phyloP scores from a whole-genome alignment of 2,797 vertebrate species.

The Holocentrus rufus region DNA sequence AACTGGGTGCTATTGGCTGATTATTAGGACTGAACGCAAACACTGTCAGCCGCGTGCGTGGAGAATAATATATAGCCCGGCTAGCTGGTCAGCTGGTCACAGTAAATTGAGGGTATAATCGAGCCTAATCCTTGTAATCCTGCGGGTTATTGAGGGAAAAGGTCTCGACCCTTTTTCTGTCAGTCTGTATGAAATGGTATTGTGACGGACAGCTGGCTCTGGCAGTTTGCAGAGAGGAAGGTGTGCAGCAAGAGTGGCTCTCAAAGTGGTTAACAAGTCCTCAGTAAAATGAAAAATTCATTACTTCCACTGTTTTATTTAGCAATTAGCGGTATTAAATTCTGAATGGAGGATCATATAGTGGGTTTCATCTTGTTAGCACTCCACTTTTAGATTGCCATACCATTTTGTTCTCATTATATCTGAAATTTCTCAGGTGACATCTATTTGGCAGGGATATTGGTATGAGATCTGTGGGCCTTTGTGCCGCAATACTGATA shows the following conservation, averaged over 20 bases:
- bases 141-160: background rate
- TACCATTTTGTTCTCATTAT: background rate
- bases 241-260: background rate
- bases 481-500: background rate
- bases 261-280: too few relatives aligned
- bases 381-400: background rate
- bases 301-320: too few relatives aligned
- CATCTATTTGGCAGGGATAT: background rate
- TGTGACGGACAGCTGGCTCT: background rate
- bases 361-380: background rate
- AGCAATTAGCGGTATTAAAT: too few relatives aligned
- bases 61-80: constrained; percentile 7
- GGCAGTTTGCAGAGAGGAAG: background rate
- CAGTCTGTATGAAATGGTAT: background rate
- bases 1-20: constrained; percentile 6
- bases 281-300: too few relatives aligned
- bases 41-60: background rate
- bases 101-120: constrained; percentile 34
- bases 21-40: constrained; percentile 19
- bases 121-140: constrained; percentile 35
- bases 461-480: background rate
- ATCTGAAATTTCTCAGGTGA: background rate
- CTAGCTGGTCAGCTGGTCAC: constrained; percentile 12
- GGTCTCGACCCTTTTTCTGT: constrained; percentile 9
- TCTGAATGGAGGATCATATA: too few relatives aligned